Conservation (phyloP, 2,797 vertebrate species). For the Danio aesculapii region DNA sequence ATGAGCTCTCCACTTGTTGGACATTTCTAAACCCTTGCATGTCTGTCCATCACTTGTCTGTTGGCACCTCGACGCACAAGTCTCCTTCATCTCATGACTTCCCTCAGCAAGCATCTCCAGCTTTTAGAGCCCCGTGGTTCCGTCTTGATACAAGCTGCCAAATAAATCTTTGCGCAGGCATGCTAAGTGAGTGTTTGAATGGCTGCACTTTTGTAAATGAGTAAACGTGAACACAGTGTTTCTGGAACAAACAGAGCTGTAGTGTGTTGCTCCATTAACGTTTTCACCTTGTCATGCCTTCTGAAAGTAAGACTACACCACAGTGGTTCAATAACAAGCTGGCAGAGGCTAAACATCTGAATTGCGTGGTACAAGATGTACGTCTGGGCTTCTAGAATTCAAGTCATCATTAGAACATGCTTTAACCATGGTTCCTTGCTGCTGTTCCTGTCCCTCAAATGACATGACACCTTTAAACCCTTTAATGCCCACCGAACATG, state of each 20-base stretch:
- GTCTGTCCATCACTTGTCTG: constrained; percentile 54
- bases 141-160: constrained; percentile 40
- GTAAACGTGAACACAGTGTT: constrained; percentile 41
- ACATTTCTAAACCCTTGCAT: constrained; percentile 31
- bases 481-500: too few relatives aligned
- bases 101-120: constrained; percentile 15
- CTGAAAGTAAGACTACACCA: constrained; percentile 51
- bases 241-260: constrained; percentile 18
- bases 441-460: constrained; percentile 69
- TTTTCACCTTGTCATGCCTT: constrained; percentile 6
- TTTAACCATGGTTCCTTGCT: constrained; percentile 60
- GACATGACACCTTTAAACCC: constrained; percentile 36
- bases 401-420: constrained; percentile 49
- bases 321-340: constrained; percentile 59
- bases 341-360: constrained; percentile 58
- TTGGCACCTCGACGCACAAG: constrained; percentile 35
- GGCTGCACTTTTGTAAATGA: constrained; percentile 49
- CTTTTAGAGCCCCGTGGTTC: constrained; percentile 16
- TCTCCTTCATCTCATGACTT: constrained; percentile 40
- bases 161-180: constrained; percentile 51
- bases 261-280: constrained; percentile 4
- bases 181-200: constrained; percentile 70
- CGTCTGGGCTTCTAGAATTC: constrained; percentile 55
- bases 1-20: constrained; percentile 51
- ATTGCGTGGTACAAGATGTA: constrained; percentile 58